Conservation (phyloP, 1,140 invertebrate genomes). For the Dryas iulia region DNA sequence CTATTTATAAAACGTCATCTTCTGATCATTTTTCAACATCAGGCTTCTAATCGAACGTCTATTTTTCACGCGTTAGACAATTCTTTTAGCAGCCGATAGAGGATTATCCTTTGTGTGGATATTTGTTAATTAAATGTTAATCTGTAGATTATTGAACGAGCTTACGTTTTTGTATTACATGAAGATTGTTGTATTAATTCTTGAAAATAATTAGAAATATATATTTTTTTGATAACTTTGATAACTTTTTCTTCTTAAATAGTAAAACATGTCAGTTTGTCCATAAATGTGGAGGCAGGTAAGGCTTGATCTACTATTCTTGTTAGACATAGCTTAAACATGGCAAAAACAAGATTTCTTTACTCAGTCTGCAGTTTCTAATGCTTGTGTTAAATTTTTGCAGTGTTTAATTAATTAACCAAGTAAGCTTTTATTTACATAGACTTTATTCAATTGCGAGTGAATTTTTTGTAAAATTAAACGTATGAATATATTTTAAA, state of each 20-base stretch:
- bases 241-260: background rate
- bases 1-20: slow-evolving; percentile 32
- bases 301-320: slow-evolving; percentile 48
- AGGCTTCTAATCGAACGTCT: slow-evolving; percentile 29
- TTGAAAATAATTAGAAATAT: background rate
- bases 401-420: background rate
- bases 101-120: background rate
- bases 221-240: background rate
- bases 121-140: background rate
- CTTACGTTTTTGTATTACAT: too few relatives aligned
- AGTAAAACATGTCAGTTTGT: background rate
- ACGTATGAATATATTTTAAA: too few relatives aligned
- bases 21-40: slow-evolving; percentile 34
- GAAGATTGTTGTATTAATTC: too few relatives aligned
- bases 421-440: background rate
- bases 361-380: background rate
- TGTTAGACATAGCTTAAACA: slow-evolving; percentile 36
- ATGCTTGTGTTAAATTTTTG: background rate
- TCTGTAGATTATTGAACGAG: background rate
- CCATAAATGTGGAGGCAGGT: slow-evolving; percentile 21
- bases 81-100: background rate
- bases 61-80: slow-evolving; percentile 33
- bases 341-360: slow-evolving; percentile 1
- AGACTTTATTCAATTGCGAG: background rate
- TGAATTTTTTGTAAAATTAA: background rate